phyloP scores from a whole-genome alignment of 2,113 vertebrate species.

The Coregonus clupeaformis region DNA sequence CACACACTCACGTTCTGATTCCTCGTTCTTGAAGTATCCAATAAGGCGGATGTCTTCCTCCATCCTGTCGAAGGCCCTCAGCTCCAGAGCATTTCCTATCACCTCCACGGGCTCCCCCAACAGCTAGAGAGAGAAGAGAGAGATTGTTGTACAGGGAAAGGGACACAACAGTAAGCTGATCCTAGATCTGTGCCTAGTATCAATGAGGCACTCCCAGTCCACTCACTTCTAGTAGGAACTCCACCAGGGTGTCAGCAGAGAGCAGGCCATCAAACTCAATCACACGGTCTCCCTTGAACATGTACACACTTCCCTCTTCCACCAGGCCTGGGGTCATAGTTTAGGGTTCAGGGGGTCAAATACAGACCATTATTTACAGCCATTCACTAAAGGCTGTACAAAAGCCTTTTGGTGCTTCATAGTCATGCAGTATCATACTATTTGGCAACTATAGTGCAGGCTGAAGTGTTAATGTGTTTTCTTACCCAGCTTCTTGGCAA shows the following conservation, averaged over 20 bases:
- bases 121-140: constrained; percentile 69
- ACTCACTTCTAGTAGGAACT: constrained; percentile 95
- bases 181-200: background rate
- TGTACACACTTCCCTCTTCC: constrained; percentile 92
- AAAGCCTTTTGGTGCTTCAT: background rate
- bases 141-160: too few species aligned
- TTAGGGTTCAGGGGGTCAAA: background rate
- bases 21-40: constrained; percentile 90
- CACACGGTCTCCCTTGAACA: constrained; percentile 89
- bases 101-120: constrained; percentile 94
- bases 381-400: background rate
- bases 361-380: background rate
- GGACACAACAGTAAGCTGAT: too few species aligned
- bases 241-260: constrained; percentile 89
- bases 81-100: constrained; percentile 86
- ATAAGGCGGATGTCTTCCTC: constrained; percentile 91
- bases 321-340: constrained; percentile 75
- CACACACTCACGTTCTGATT: constrained; percentile 87
- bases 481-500: constrained; percentile 92
- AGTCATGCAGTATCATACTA: background rate
- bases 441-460: too few species aligned
- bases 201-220: background rate
- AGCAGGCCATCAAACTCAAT: constrained; percentile 95
- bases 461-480: background rate
- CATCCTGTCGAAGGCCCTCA: constrained; percentile 89